A percentile compares a stretch with the other conserved stretches of the same genome.
Evolutionary conservation across 2,888 invertebrate species (phyloP).

Genomic region (Coremacera marginata): DNA sequence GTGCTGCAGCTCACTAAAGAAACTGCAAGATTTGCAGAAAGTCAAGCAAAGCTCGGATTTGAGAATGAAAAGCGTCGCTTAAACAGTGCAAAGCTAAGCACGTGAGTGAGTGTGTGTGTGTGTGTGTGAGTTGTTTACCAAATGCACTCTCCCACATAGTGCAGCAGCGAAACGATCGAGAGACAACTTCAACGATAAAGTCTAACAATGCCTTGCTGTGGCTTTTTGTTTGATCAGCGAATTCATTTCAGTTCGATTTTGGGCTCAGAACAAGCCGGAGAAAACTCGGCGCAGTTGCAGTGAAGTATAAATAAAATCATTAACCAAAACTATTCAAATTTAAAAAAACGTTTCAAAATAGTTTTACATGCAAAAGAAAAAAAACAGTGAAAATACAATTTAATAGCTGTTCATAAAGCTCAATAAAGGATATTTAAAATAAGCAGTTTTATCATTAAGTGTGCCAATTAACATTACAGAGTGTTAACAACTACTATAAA

Average conservation of each 20-base stretch:
- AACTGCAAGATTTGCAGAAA: slow-evolving; percentile 28
- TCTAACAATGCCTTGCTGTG: neutral
- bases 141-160: neutral
- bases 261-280: slow-evolving; percentile 42
- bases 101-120: neutral
- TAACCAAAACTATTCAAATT: neutral
- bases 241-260: slow-evolving; percentile 44
- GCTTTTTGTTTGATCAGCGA: slow-evolving; percentile 41
- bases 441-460: neutral
- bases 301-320: neutral
- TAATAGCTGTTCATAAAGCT: neutral
- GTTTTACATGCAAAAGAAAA: neutral
- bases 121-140: neutral
- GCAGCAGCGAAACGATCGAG: neutral
- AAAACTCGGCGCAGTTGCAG: slow-evolving; percentile 1
- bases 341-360: neutral
- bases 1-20: neutral
- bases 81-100: neutral
- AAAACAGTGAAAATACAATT: neutral
- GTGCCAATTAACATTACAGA: no score
- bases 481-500: no score
- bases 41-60: slow-evolving; percentile 1
- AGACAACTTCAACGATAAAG: neutral
- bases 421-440: neutral
- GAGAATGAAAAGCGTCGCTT: slow-evolving; percentile 8